Evolutionary conservation across 2,888 invertebrate species (phyloP), one percentile per base, ranked within the genome.

Genomic region (Synergus japonicus): DNA sequence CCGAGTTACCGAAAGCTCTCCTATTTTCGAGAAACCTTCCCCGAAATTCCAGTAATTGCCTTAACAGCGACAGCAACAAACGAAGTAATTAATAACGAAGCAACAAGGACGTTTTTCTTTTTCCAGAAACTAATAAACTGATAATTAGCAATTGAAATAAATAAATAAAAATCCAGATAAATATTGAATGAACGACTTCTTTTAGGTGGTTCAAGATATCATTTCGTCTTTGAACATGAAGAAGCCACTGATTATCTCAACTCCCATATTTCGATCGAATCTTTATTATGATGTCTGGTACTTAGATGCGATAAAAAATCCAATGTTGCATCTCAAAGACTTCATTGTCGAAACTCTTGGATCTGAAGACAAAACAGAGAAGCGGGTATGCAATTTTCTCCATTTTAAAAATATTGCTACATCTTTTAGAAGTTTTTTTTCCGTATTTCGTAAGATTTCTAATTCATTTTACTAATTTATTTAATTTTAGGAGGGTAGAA

Each of bases 1-100:
- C 98, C 98, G 0, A 98, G 98, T 92, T 99, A 99, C 92, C 93
- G 99, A 37, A 97, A 97, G 92, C 93, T 99, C 41, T 98, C 98
- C 0, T 90, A 92, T 12, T 92, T 97, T 65, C 93, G 96, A 78
- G 93, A 94, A 78, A 94, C 98, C 81, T 89, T 88, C 76, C 93
- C 93, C 8, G 91, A 92, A 65, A 92, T 95, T 73, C 96, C 97
- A 1, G 97, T 97, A 94, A 94, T 99, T 76, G 99, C 99, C 0
- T 93, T 99, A 67, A 99, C 99, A 9, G 99, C 99, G 0, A 99
- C 99, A 0, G 99, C 99, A 8, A 95, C 96, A 79, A 93, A 94
- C 64, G 93, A 94, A 88, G 95, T 94, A 79, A 29, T 8, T 60
- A 0, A 46, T 46, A 1, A 46, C 0, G 37, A 37, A 37, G 37